A percentile compares a stretch with the other conserved stretches of the same genome.
Conservation (phyloP, 2,113 vertebrate genomes). For the Eudorcas thomsonii region DNA sequence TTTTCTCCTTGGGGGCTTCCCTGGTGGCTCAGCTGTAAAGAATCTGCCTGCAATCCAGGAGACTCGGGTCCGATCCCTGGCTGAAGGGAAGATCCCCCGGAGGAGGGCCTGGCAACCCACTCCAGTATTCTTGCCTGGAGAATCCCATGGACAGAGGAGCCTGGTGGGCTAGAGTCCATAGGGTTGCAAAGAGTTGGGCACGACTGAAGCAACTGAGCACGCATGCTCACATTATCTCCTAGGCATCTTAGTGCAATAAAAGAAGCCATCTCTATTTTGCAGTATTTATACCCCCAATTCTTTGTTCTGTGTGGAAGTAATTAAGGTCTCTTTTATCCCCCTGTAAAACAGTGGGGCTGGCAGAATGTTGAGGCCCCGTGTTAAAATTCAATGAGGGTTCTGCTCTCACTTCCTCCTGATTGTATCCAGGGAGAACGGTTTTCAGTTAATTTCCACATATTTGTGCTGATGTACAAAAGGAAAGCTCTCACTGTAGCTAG, state of each 20-base stretch:
- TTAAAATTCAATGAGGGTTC: conserved; percentile 26
- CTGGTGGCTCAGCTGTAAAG: neutral
- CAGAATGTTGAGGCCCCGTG: neutral
- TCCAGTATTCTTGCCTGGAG: neutral
- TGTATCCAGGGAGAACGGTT: neutral
- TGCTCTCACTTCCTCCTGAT: neutral
- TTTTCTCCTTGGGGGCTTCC: neutral
- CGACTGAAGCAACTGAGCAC: neutral
- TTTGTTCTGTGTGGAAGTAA: neutral
- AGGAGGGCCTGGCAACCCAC: neutral
- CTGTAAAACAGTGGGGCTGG: neutral
- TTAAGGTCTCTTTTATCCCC: neutral
- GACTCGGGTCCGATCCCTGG: neutral
- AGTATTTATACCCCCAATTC: neutral
- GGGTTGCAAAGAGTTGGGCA: neutral
- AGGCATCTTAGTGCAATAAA: neutral
- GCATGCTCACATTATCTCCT: neutral
- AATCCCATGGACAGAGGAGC: neutral
- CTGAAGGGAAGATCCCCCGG: neutral
- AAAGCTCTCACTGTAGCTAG: neutral
- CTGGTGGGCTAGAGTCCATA: neutral
- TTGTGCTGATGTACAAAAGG: neutral
- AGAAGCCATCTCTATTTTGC: neutral
- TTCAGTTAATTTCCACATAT: neutral
- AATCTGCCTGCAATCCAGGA: neutral